Evolutionary conservation across 1,140 invertebrate species (phyloP), one percentile per base, ranked within the genome.

Genomic region (Paramacrobiotus metropolitanus): DNA sequence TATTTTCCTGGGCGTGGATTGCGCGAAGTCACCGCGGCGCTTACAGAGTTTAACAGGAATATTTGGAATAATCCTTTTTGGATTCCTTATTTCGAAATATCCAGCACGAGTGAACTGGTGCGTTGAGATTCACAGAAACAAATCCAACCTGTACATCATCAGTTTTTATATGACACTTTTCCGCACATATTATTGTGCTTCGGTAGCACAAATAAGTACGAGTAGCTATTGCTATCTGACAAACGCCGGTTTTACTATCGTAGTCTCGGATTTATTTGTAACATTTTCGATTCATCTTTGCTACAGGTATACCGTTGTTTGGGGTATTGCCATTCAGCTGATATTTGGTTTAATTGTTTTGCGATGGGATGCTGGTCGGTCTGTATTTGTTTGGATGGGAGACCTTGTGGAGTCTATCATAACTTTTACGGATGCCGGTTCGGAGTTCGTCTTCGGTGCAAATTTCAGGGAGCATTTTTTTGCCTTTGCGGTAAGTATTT

Each of bases 291-390:
- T n/a, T n/a, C n/a, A n/a, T n/a, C n/a, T n/a, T n/a, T n/a, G n/a
- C 28, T 55, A 9, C 48, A 55, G 48, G 48, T 55, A 55, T 28
- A 55, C 70, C 18, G 83, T 94, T 0, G 67, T 83, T 20, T 83
- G 80, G 69, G 91, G 90, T 0, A 69, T 93, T 1, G 75, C 81
- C 0, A 71, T 93, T 4, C 92, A 97, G 75, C 87, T 94, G 67
- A 55, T 81, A 1, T 81, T 96, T 63, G 92, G 86, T 0, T 66
- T 95, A 0, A 64, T 93, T 1, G 86, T 88, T 61, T 82, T 97
- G 59, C 78, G 86, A 65, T 93, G 86, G 83, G 68, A 78, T 1
- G 73, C 81, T 34, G 91, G 92, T 0, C 77, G 83, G 59, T 68
- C 75, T 1, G 79, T 87, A 21, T 83, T 95, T 62, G 71, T 83